These are phyloP conservation scores for Platyscapa corneri DNA, from an alignment of 1,140 invertebrate species.

Conservation along the genomic window DNA sequence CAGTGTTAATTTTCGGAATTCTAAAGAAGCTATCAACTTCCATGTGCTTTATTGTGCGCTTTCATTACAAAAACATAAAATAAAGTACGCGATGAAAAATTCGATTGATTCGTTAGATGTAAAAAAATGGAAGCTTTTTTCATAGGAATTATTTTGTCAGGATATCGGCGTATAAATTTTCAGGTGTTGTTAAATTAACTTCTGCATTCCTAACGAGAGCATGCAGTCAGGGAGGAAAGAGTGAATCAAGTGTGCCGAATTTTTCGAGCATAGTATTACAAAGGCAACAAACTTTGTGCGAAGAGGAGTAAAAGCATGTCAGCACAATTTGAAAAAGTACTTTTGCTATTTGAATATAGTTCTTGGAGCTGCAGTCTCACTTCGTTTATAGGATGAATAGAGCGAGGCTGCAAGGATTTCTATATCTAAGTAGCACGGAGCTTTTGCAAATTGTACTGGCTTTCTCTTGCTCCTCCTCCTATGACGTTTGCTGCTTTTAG, in stretches of 20 bases:
- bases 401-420: not conserved
- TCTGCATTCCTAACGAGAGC: not conserved
- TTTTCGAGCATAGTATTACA: not conserved
- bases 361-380: not conserved
- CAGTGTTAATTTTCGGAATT: no score
- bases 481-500: not conserved
- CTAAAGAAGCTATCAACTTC: no score
- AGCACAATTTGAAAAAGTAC: not conserved
- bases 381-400: not conserved
- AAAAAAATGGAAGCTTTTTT: no score
- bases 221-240: not conserved
- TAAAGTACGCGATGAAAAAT: no score
- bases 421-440: not conserved
- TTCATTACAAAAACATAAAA: no score
- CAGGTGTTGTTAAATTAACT: not conserved
- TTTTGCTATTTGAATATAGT: conserved; percentile 10
- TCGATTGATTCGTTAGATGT: no score
- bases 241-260: not conserved
- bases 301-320: not conserved
- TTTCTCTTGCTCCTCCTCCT: not conserved
- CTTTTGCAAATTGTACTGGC: not conserved
- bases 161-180: no score
- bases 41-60: no score
- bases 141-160: no score
- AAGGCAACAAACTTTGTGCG: not conserved